Evolutionary conservation across 2,113 vertebrate species (phyloP).

Genomic region (Notechis scutatus): DNA sequence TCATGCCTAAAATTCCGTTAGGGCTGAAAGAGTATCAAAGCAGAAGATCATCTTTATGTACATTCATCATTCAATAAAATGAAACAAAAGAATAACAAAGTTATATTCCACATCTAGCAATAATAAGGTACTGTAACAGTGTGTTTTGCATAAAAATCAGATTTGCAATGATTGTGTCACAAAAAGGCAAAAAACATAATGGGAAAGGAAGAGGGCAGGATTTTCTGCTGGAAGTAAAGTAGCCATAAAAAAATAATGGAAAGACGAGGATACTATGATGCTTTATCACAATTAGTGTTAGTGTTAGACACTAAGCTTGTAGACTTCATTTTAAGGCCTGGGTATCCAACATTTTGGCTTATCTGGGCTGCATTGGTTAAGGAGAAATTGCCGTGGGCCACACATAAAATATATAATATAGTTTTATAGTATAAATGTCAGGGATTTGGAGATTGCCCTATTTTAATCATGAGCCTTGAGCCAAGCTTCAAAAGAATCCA

Average conservation of each 20-base stretch:
- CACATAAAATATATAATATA: not conserved
- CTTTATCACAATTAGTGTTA: not conserved
- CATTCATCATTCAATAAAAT: not conserved
- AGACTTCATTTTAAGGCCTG: not conserved
- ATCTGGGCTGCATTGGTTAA: not conserved
- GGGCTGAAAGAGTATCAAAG: not conserved
- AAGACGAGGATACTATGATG: not conserved
- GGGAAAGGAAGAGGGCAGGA: not conserved
- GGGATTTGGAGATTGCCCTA: too few relatives aligned
- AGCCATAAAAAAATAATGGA: not conserved
- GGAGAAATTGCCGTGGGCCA: not conserved
- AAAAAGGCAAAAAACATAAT: not conserved
- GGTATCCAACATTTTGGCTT: not conserved
- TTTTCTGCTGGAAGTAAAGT: not conserved
- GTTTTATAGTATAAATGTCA: too few relatives aligned
- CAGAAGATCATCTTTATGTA: not conserved
- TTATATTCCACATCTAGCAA: not conserved
- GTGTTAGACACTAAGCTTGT: not conserved
- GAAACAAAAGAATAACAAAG: not conserved
- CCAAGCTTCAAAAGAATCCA: too few relatives aligned
- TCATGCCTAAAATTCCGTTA: not conserved
- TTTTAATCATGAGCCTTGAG: too few relatives aligned
- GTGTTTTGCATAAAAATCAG: not conserved
- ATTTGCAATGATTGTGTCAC: not conserved
- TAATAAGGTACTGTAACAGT: not conserved